phyloP scores from a whole-genome alignment of 2,797 vertebrate genomes.

The Acrossocheilus fasciatus region DNA sequence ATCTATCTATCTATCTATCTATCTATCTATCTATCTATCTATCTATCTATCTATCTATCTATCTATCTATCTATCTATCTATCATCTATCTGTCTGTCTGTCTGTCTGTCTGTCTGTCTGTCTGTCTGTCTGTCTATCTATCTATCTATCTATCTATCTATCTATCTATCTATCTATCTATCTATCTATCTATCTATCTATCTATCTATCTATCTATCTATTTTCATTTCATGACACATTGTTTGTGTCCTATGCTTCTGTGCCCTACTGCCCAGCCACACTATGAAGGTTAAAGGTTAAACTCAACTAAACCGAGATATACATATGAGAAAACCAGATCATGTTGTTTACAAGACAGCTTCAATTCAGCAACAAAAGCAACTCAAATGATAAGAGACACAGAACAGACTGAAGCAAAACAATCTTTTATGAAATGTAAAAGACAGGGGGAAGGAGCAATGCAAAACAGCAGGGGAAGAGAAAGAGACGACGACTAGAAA shows the following conservation, averaged over 20 bases:
- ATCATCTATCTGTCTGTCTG: no score
- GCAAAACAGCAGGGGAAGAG: background rate
- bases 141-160: no score
- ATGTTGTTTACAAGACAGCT: conserved; percentile 2
- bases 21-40: background rate
- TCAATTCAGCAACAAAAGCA: background rate
- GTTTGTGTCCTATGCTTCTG: background rate
- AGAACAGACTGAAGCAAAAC: conserved; percentile 7
- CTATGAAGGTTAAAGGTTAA: background rate
- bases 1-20: no score
- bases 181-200: no score
- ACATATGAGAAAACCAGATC: background rate
- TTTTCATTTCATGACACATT: background rate
- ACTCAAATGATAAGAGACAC: background rate
- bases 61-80: background rate
- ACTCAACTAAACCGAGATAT: background rate
- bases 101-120: background rate
- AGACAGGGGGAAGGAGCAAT: background rate
- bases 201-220: background rate
- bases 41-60: no score
- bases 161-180: background rate
- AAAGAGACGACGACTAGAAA: background rate
- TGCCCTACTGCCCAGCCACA: background rate
- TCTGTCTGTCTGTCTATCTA: no score
- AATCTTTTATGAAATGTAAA: conserved; percentile 20